Base-by-base conservation (phyloP, 2,888 invertebrate genomes). In the Ichneumon xanthorius region DNA sequence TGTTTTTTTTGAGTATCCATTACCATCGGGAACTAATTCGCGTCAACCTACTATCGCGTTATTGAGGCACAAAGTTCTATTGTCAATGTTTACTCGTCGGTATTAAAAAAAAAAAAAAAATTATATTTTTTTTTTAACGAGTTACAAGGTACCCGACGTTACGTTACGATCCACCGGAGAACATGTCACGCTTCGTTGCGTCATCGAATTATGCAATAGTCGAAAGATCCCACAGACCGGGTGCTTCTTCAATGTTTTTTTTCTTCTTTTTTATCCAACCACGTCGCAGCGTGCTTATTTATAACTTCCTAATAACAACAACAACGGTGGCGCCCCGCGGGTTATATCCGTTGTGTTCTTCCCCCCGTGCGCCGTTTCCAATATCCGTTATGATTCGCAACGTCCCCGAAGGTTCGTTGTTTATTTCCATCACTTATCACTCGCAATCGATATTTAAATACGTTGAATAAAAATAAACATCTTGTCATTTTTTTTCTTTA, bases 171-270 rank as follows among this genome's bases (percentile, higher is more conserved):
- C 30, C 58, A 26, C 26, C 73, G 55, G 55, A 55, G 53, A 58
- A 61, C 30, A 16, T 33, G 73, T 63, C 61, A 30, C 3, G 61
- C 45, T 73, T 48, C 63, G 30, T 75, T 63, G 75, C 63, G 75
- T n/a, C 61, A 63, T 22, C 30, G 33, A 63, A 75, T 75, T 75
- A 48, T 75, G 61, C 75, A 75, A 75, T 30, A 37, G 72, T 26
- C 40, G 58, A 37, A 53, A 37, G 11, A 14, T 72, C 9, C 7
- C 33, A 55, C 16, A 58, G 37, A 22, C 19, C 14, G 19, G 16
- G 22, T 1, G 40, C 37, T 40, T 26, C 19, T 16, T 14, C 11
- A 1, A 45, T 45, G 16, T 58, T 58, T 22, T 26, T 58, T 22
- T 55, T 55, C 19, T 53, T 53, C 7, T n/a, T 67, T 37, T 55